Evolutionary conservation across 1,140 invertebrate genomes (phyloP).

Genomic region (Musca vetustissima): DNA sequence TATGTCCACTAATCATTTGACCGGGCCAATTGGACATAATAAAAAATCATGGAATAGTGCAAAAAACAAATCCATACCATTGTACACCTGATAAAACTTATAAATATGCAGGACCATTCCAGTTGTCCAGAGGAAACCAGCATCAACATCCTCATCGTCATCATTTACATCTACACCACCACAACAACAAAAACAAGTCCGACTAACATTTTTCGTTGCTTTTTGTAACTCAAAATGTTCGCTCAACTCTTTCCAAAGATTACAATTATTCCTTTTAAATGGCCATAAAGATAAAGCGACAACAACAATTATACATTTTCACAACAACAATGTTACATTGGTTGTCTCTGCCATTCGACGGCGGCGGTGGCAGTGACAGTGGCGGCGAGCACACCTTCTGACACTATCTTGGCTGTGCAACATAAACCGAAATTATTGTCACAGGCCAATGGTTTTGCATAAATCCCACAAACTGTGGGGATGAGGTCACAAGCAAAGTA

Average conservation of each 20-base stretch:
- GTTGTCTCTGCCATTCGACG: too few relatives aligned
- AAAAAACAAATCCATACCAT: too few relatives aligned
- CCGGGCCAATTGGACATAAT: conserved; percentile 10
- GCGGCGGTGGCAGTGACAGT: too few relatives aligned
- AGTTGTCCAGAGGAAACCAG: neutral
- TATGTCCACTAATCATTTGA: conserved; percentile 14
- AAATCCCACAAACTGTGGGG: neutral
- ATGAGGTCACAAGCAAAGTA: too few relatives aligned
- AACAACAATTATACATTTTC: neutral
- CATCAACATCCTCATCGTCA: neutral
- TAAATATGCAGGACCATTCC: neutral
- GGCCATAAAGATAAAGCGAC: conserved; percentile 14
- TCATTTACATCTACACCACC: neutral
- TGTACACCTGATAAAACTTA: conserved; percentile 12
- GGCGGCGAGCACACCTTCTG: neutral
- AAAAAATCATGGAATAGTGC: neutral
- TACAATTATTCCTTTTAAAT: conserved; percentile 20
- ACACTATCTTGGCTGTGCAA: neutral
- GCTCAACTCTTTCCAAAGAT: neutral
- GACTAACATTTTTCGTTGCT: too few relatives aligned
- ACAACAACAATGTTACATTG: neutral
- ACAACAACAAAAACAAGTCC: too few relatives aligned
- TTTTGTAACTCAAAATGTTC: too few relatives aligned
- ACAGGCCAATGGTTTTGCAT: conserved; percentile 18
- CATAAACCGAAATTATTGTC: conserved; percentile 19